Evolutionary conservation across 2,797 vertebrate species (phyloP), one percentile per base, ranked within the genome.

Genomic region (Anguilla pacifica): DNA sequence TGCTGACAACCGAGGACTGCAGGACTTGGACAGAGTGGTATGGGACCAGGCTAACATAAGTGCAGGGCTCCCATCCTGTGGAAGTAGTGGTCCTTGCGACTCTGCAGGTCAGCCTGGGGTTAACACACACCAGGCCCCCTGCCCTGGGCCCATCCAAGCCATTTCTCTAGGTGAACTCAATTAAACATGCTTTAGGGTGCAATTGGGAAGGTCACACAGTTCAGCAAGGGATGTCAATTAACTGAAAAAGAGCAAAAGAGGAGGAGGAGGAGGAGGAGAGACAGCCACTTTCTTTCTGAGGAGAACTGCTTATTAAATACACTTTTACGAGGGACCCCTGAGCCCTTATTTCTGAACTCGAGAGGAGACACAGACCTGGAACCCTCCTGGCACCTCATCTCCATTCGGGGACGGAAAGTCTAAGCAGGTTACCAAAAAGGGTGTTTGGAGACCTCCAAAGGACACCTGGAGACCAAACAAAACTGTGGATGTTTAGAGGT

Each of bases 201-300:
- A 87, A 83, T 43, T 64, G 57, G 77, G 61, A 83, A 83, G 86
- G 86, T 87, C 77, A 67, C 46, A 3, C 39, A 46, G 57, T 53
- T 77, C 77, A 86, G 43, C 57, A 10, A 15, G 13, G 19, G 25
- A 31, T 49, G 57, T 49, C 9, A 64, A 81, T 70, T 67, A n/a
- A 70, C 57, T 67, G 43, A n/a, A 46, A n/a, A 46, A 25, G 22
- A 19, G 7, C 22, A 6, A 13, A 55, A 15, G n/a, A n/a, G n/a
- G 82, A 57, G 51, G 74, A 79, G 74, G 39, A 1, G 2, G 17
- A 43, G 39, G 22, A 6, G 22, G 13, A 43, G 28, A 43, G 31
- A 79, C 31, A 13, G 74, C 43, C 19, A 22, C 22, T 35, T 22
- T 81, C 77, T 19, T 81, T 57, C 51, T 84, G 51, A 31, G 82